Evolutionary conservation across 1,140 invertebrate species (phyloP).

Genomic region (Dendroctonus valens): DNA sequence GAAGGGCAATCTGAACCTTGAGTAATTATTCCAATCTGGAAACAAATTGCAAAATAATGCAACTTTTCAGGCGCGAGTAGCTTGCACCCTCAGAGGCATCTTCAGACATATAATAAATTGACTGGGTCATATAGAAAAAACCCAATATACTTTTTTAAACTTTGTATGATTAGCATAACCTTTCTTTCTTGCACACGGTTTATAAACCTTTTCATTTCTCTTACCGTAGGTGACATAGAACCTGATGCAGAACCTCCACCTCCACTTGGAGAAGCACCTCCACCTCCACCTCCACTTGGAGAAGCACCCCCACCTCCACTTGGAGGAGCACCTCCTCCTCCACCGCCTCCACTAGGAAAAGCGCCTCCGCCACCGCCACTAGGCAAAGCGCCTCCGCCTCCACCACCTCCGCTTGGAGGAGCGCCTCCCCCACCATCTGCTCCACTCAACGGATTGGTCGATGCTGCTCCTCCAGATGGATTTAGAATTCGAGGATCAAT

Average conservation of each 20-base stretch:
- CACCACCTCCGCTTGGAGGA: not conserved
- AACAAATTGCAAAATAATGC: not conserved
- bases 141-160: not conserved
- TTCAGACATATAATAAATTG: no score
- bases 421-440: not conserved
- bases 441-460: not conserved
- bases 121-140: no score
- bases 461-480: not conserved
- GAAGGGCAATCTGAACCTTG: slow-evolving; percentile 22
- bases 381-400: not conserved
- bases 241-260: not conserved
- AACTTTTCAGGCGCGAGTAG: not conserved
- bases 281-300: not conserved
- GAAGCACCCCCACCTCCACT: no score
- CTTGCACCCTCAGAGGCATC: no score
- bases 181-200: not conserved
- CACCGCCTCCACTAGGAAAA: not conserved
- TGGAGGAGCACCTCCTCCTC: no score
- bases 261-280: not conserved
- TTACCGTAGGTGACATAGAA: not conserved
- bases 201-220: not conserved
- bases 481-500: slow-evolving; percentile 30
- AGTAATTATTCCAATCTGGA: slow-evolving; percentile 1
- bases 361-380: not conserved
- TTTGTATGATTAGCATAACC: slow-evolving; percentile 1